Evolutionary conservation across 2,113 vertebrate genomes (phyloP), one percentile per base, ranked within the genome.

Genomic region (Zeus faber): DNA sequence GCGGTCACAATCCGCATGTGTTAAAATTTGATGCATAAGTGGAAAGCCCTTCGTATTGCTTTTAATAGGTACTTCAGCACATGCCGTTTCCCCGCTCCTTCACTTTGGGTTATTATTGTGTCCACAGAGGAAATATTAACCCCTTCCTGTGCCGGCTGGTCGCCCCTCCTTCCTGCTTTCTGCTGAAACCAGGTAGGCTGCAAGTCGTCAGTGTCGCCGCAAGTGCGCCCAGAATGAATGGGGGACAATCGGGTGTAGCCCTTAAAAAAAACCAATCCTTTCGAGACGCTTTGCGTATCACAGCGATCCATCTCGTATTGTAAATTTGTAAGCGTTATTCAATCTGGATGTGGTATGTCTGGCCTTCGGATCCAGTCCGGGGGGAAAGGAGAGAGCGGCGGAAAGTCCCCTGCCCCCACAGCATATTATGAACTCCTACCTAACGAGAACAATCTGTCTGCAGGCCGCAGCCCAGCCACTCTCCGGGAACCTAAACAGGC

Each of bases 381-480:
- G 31, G 31, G 31, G 31, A 4, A 33, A 13, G n/a, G n/a, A n/a
- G n/a, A n/a, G n/a, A n/a, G n/a, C n/a, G n/a, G n/a, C n/a, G n/a
- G n/a, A n/a, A 49, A 62, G 57, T 47, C 79, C 77, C 81, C 63
- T 78, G 80, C 80, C 69, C 54, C 88, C 73, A 58, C 70, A 61
- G 86, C 91, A 82, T 88, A 79, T 84, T 74, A 72, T 64, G 81
- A 84, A 84, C 77, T 74, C 5, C 67, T 73, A 79, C 84, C 77
- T 93, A 95, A 95, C 91, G 84, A 93, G 91, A 94, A 92, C 92
- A 94, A 93, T 93, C 93, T 94, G 95, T 87, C 82, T 71, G 76
- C 62, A 79, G 74, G 18, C 33, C 65, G 6, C 18, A 66, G 51
- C 70, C 41, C 83, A 76, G 79, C 63, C 70, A 56, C 65, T 70